A percentile compares a stretch with the other conserved stretches of the same genome.
Conservation (phyloP, 2,888 invertebrate genomes). For the Dromius quadrimaculatus region DNA sequence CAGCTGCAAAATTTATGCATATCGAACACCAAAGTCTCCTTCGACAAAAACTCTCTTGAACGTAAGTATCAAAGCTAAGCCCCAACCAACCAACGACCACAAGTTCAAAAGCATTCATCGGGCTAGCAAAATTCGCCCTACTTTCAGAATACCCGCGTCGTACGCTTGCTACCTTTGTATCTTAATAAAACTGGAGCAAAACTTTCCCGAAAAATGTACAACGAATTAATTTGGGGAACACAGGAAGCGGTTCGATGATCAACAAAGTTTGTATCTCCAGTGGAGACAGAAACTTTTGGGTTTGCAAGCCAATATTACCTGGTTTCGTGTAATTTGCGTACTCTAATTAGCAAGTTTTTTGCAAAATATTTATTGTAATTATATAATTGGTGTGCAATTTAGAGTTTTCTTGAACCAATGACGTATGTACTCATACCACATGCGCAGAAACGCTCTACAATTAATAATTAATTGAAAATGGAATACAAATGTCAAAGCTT, state of each 20-base stretch:
- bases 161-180: slow-evolving; percentile 37
- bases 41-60: no score
- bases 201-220: slow-evolving; percentile 29
- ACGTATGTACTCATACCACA: no score
- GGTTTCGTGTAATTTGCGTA: no score
- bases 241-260: background rate
- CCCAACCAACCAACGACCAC: slow-evolving; percentile 1
- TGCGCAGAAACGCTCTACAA: no score
- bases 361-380: no score
- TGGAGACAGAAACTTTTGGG: background rate
- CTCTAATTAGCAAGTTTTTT: no score
- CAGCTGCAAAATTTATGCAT: background rate
- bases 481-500: no score
- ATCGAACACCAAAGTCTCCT: background rate
- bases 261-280: background rate
- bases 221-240: slow-evolving; percentile 30
- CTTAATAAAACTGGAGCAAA: slow-evolving; percentile 19
- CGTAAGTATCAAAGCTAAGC: background rate
- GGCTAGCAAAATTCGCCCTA: slow-evolving; percentile 26
- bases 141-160: slow-evolving; percentile 29
- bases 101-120: slow-evolving; percentile 25
- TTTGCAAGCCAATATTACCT: background rate
- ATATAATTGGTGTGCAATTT: no score
- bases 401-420: no score
- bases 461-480: no score